These are phyloP conservation scores for Andinoacara biseriatus DNA, from an alignment of 2,113 vertebrate genomes.

Conservation along the genomic window DNA sequence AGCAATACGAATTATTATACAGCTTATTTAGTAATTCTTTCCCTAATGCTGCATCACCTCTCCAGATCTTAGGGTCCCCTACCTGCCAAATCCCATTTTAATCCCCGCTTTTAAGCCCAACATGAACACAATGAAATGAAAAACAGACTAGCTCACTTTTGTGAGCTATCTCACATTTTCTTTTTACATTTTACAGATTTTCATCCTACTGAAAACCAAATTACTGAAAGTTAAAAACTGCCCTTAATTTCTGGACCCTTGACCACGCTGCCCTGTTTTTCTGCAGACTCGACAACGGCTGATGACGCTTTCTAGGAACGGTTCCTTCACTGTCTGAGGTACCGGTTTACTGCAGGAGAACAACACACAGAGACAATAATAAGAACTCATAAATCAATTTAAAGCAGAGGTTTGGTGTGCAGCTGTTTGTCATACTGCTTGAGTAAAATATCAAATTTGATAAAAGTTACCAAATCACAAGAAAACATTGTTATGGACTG, in stretches of 20 bases:
- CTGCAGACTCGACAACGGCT: conserved; percentile 90
- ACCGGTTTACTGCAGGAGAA: conserved; percentile 81
- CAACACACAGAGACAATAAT: conserved; percentile 4
- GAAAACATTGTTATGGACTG: not conserved
- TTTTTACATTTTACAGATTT: not conserved
- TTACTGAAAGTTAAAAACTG: not conserved
- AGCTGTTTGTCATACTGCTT: not conserved
- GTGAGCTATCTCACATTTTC: not conserved
- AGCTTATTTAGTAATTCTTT: not conserved
- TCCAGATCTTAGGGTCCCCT: not conserved
- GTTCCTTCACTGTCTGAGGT: conserved; percentile 86
- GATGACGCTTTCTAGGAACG: conserved; percentile 82
- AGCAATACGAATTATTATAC: not conserved
- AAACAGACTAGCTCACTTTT: not conserved
- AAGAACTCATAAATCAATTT: not conserved
- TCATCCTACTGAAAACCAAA: not conserved
- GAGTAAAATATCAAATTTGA: not conserved
- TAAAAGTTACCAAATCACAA: not conserved
- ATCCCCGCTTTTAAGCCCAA: not conserved
- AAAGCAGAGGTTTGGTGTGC: not conserved
- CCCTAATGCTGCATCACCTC: too few species aligned
- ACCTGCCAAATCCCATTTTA: not conserved
- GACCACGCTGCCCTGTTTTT: conserved; percentile 62
- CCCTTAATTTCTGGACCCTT: not conserved
- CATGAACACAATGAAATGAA: not conserved